Base-by-base conservation (phyloP, 2,888 invertebrate species). In the Leptinotarsa juncta region DNA sequence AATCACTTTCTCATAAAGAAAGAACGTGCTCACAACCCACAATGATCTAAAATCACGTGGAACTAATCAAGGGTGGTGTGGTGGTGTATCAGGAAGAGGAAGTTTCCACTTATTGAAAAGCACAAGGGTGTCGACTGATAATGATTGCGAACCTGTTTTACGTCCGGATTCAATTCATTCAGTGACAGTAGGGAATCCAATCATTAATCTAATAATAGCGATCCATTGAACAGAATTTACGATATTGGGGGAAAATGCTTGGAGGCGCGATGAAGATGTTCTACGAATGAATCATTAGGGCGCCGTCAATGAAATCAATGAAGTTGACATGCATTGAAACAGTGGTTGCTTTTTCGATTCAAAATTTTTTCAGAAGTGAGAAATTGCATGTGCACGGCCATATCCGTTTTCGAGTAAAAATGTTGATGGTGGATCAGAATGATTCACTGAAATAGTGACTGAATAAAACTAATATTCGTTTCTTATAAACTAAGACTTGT, bases 61-160 rank as follows among this genome's bases (percentile, higher is more conserved):
- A 42, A 42, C 42, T 42, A 42, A 42, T 42, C 42, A 42, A 42
- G 42, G 12, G 42, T 51, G 51, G 51, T n/a, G 16, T 51, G 16
- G 42, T 60, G 12, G n/a, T 26, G 57, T 72, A 49, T 57, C 42
- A n/a, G 72, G 72, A 62, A 67, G 50, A 60, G 74, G 67, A 67
- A 70, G 53, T 60, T 20, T 48, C 42, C 66, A 26, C 70, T 73
- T 67, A 73, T 70, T 70, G 70, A 62, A 70, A 73, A 55, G 50
- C 70, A 67, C 32, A 67, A 62, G 60, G 74, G 70, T 67, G 70
- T 62, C 60, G 67, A 71, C 60, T 67, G 73, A 67, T 73, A 67
- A 53, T 72, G 72, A 72, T 72, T 60, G 23, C 55, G 71, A 71
- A 62, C 62, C 72, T 51, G 51, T 60, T 67, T 57, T 20, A 23